Percentiles rank a stretch among this genome's conserved stretches.
Evolutionary conservation across 1,140 invertebrate genomes (phyloP).

Genomic region (Euborellia annulipes): DNA sequence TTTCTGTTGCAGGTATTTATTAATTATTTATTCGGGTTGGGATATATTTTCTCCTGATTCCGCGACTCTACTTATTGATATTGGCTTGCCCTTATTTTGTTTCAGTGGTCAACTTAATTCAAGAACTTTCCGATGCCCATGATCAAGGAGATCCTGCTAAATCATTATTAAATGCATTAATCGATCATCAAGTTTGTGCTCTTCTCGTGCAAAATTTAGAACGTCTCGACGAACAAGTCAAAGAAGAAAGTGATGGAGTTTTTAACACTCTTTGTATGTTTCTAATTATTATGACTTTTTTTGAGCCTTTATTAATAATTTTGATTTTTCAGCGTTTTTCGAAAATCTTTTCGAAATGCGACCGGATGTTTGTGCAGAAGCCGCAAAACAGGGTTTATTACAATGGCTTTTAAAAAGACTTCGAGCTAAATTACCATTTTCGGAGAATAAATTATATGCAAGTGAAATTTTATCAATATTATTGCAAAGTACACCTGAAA

Average conservation of each 20-base stretch:
- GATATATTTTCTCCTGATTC: conserved; percentile 4
- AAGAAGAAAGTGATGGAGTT: conserved; percentile 92
- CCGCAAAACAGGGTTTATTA: conserved; percentile 77
- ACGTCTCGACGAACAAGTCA: conserved; percentile 80
- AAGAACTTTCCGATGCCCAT: conserved; percentile 86
- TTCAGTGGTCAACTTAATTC: background rate
- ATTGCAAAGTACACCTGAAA: conserved; percentile 76
- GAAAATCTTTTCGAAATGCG: conserved; percentile 87
- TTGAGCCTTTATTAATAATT: background rate
- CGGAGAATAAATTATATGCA: conserved; percentile 89
- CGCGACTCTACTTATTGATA: no score
- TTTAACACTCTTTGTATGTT: conserved; percentile 75
- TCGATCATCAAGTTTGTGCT: conserved; percentile 83
- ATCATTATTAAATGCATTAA: conserved; percentile 55
- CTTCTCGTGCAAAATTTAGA: conserved; percentile 85
- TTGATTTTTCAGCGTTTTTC: conserved; percentile 47
- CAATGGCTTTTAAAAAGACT: conserved; percentile 84
- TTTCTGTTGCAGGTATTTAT: conserved; percentile 66
- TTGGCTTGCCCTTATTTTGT: background rate
- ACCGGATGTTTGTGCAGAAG: conserved; percentile 65
- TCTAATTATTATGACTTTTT: background rate
- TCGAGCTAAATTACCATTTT: conserved; percentile 75
- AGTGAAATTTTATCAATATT: conserved; percentile 94
- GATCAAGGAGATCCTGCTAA: conserved; percentile 75
- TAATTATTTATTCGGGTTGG: conserved; percentile 43